phyloP scores from a whole-genome alignment of 2,888 invertebrate species.

The Leistus spinibarbis region DNA sequence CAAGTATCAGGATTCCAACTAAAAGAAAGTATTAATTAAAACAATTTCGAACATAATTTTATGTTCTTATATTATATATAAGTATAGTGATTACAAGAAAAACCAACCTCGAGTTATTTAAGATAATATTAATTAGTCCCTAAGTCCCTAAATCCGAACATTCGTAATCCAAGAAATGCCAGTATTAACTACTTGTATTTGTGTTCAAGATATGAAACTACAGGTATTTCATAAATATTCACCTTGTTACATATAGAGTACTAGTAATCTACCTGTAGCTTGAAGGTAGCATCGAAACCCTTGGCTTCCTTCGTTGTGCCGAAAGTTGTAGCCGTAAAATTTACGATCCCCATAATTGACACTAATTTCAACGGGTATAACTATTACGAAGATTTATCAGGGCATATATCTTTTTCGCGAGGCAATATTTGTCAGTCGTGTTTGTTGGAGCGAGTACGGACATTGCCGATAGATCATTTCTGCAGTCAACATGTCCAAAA shows the following conservation, averaged over 20 bases:
- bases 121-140: too few species aligned
- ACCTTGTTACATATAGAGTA: background rate
- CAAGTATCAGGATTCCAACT: too few species aligned
- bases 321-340: conserved; percentile 47
- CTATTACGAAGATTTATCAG: conserved; percentile 57
- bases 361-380: conserved; percentile 55
- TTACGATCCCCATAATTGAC: conserved; percentile 55
- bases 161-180: too few species aligned
- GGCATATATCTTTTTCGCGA: conserved; percentile 55
- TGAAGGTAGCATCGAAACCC: background rate
- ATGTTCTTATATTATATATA: too few species aligned
- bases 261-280: background rate
- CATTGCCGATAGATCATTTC: conserved; percentile 55
- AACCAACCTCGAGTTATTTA: too few species aligned
- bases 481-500: conserved; percentile 54
- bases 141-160: too few species aligned
- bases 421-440: conserved; percentile 56
- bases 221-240: too few species aligned
- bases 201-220: too few species aligned
- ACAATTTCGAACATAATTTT: too few species aligned
- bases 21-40: too few species aligned
- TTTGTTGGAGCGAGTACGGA: conserved; percentile 53
- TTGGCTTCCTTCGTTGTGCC: background rate
- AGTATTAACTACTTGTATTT: too few species aligned
- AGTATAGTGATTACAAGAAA: too few species aligned